Evolutionary conservation across 2,797 vertebrate species (phyloP).

Genomic region (Menidia menidia): DNA sequence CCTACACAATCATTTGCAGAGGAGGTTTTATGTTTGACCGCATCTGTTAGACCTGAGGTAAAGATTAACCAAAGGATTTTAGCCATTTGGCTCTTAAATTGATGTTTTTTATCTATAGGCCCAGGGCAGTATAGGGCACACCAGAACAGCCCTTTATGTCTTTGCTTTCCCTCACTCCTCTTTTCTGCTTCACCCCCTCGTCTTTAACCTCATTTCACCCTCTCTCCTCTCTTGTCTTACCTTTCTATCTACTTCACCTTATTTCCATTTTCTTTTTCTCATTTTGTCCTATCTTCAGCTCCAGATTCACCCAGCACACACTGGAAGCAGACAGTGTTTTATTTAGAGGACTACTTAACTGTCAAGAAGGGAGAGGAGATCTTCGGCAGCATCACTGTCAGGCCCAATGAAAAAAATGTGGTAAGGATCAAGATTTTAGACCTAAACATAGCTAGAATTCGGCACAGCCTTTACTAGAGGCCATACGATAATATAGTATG

Average conservation of each 20-base stretch:
- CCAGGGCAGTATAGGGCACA: background rate
- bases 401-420: conserved; percentile 96
- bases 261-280: background rate
- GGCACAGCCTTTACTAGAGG: background rate
- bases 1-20: conserved; percentile 73
- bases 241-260: background rate
- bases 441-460: background rate
- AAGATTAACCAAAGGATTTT: conserved; percentile 46
- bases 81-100: conserved; percentile 15
- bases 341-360: conserved; percentile 96
- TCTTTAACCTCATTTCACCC: background rate
- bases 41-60: conserved; percentile 58
- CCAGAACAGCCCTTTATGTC: conserved; percentile 13
- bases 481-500: background rate
- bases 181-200: background rate
- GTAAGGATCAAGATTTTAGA: conserved; percentile 77
- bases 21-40: conserved; percentile 74
- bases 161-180: background rate
- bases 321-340: conserved; percentile 99
- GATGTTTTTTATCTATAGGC: background rate
- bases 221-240: background rate
- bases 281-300: conserved; percentile 74
- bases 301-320: conserved; percentile 96
- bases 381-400: conserved; percentile 92
- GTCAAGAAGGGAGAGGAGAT: conserved; percentile 97